A percentile compares a stretch with the other conserved stretches of the same genome.
phyloP scores from a whole-genome alignment of 2,888 invertebrate genomes.

The Ptilodon capucinus region DNA sequence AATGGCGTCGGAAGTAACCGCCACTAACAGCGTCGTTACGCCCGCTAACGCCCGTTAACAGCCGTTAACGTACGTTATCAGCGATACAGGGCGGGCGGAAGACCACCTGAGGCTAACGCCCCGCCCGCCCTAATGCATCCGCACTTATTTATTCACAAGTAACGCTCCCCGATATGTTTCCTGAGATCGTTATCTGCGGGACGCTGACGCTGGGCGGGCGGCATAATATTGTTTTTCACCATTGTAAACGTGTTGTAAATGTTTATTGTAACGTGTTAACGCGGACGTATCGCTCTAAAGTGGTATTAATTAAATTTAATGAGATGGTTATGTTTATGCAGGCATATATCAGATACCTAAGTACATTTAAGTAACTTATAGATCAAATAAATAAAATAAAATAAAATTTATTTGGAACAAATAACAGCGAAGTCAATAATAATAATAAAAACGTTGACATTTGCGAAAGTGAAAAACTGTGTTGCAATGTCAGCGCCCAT shows the following conservation, averaged over 20 bases:
- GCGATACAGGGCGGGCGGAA: slow-evolving; percentile 74
- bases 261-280: slow-evolving; percentile 19
- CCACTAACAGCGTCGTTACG: slow-evolving; percentile 77
- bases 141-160: slow-evolving; percentile 76
- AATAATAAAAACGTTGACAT: too few relatives aligned
- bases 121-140: slow-evolving; percentile 78
- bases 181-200: slow-evolving; percentile 60
- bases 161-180: slow-evolving; percentile 65
- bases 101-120: slow-evolving; percentile 70
- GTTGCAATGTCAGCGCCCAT: too few relatives aligned
- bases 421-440: too few relatives aligned
- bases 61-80: slow-evolving; percentile 71
- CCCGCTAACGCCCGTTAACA: slow-evolving; percentile 61
- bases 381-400: too few relatives aligned
- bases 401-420: too few relatives aligned
- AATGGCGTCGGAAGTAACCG: slow-evolving; percentile 72
- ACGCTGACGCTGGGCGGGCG: slow-evolving; percentile 2
- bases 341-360: not conserved
- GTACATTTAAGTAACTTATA: too few relatives aligned
- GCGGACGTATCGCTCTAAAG: not conserved
- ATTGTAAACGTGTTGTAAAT: slow-evolving; percentile 37
- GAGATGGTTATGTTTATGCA: not conserved
- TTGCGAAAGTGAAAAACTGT: too few relatives aligned
- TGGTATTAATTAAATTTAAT: slow-evolving; percentile 20
- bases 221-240: slow-evolving; percentile 34